Percentiles rank a stretch among this genome's conserved stretches.
Evolutionary conservation across 2,113 vertebrate species (phyloP).

Genomic region (Myotis brandtii): DNA sequence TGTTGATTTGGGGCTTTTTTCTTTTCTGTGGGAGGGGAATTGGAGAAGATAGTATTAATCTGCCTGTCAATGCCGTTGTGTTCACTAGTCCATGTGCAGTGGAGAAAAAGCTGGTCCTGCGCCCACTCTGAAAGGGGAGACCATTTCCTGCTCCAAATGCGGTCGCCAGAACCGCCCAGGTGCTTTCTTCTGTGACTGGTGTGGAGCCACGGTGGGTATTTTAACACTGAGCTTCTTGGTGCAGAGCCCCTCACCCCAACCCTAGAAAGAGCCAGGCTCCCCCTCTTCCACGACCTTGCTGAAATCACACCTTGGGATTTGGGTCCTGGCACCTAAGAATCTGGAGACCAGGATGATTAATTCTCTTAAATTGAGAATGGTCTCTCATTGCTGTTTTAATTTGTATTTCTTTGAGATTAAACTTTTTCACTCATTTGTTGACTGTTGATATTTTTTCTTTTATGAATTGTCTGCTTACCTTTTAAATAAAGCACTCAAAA

Average conservation of each 20-base stretch:
- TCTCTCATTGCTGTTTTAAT: background rate
- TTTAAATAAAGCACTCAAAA: background rate
- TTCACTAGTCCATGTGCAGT: conserved; percentile 73
- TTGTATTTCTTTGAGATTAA: conserved; percentile 55
- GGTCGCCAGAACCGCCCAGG: conserved; percentile 82
- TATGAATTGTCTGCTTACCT: background rate
- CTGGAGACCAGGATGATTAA: background rate
- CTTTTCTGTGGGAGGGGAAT: background rate
- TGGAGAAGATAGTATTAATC: background rate
- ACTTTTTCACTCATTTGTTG: background rate
- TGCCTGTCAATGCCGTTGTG: conserved; percentile 25
- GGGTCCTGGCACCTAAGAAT: background rate
- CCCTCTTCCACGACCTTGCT: background rate
- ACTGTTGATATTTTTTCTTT: conserved; percentile 15
- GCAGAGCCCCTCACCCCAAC: background rate
- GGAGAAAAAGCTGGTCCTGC: conserved; percentile 70
- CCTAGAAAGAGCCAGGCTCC: background rate
- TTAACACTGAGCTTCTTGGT: background rate
- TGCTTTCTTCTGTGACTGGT: conserved; percentile 92
- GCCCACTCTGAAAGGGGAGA: conserved; percentile 75
- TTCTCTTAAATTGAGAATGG: background rate
- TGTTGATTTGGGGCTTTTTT: background rate
- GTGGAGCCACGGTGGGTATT: conserved; percentile 79
- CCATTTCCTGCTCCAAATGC: conserved; percentile 88
- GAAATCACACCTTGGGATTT: conserved; percentile 41